These are phyloP conservation scores for Orthosia gothica DNA, from an alignment of 2,888 invertebrate species.

Conservation along the genomic window DNA sequence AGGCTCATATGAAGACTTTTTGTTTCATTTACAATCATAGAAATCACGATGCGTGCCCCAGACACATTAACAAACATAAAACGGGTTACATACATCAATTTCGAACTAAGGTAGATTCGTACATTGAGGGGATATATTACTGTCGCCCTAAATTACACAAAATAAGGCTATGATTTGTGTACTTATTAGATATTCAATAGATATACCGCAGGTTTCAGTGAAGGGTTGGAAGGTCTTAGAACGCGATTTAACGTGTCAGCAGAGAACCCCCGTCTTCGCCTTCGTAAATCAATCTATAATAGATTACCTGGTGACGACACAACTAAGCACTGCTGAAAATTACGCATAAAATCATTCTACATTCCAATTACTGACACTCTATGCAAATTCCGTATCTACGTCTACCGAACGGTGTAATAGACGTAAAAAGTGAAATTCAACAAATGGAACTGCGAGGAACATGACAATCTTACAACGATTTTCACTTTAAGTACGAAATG, in stretches of 20 bases:
- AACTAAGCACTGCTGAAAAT: too few species aligned
- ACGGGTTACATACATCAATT: slow-evolving; percentile 26
- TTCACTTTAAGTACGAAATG: slow-evolving; percentile 15
- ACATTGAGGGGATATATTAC: slow-evolving; percentile 13
- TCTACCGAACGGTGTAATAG: slow-evolving; percentile 10
- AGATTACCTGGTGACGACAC: too few species aligned
- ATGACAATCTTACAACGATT: slow-evolving; percentile 38
- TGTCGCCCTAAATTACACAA: slow-evolving; percentile 36
- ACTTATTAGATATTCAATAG: slow-evolving; percentile 53
- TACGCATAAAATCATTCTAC: too few species aligned
- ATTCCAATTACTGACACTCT: slow-evolving; percentile 35
- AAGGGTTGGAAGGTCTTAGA: slow-evolving; percentile 35
- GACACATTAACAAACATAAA: slow-evolving; percentile 12
- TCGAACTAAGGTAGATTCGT: slow-evolving; percentile 1
- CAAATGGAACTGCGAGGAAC: slow-evolving; percentile 30
- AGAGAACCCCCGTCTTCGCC: too few species aligned
- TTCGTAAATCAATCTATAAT: too few species aligned
- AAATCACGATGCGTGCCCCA: not conserved
- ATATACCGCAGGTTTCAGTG: slow-evolving; percentile 29
- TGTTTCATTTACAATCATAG: slow-evolving; percentile 4
- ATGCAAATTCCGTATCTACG: slow-evolving; percentile 29
- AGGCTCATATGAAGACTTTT: not conserved
- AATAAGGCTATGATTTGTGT: slow-evolving; percentile 36
- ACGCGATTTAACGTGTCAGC: slow-evolving; percentile 43
- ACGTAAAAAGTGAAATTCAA: slow-evolving; percentile 27